Evolutionary conservation across 64 coral and sea anemone genomes (phyloP).

Genomic region (Pocillopora damicornis): DNA sequence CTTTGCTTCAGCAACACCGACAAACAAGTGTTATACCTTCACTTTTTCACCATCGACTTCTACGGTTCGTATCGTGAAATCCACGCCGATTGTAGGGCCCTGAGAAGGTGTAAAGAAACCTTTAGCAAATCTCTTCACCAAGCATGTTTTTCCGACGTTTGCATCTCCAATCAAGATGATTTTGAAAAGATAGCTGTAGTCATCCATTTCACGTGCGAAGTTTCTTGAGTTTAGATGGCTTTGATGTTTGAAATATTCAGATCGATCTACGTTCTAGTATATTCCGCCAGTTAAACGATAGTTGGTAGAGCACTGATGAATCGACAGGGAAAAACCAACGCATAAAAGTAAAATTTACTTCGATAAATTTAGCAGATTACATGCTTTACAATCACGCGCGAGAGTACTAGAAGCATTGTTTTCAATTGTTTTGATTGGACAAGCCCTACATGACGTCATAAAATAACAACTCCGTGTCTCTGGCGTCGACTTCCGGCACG

Average conservation of each 20-base stretch:
- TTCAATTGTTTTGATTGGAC: slow-evolving; percentile 37
- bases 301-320: background rate
- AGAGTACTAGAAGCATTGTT: slow-evolving; percentile 37
- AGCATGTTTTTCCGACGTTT: slow-evolving; percentile 97
- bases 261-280: background rate
- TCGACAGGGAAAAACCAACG: slow-evolving; percentile 11
- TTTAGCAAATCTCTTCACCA: slow-evolving; percentile 90
- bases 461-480: background rate
- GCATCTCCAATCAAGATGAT: slow-evolving; percentile 97
- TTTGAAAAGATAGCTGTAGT: slow-evolving; percentile 96
- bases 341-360: slow-evolving; percentile 28
- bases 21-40: slow-evolving; percentile 53
- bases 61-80: slow-evolving; percentile 97
- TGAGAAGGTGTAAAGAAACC: slow-evolving; percentile 89
- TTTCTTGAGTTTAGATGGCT: background rate
- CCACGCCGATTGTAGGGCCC: slow-evolving; percentile 95
- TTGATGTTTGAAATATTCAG: background rate
- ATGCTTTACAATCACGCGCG: slow-evolving; percentile 52
- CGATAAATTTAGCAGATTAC: slow-evolving; percentile 54
- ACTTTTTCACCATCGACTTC: slow-evolving; percentile 93
- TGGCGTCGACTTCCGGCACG: slow-evolving; percentile 7
- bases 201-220: slow-evolving; percentile 46
- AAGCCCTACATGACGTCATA: slow-evolving; percentile 68
- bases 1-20: background rate
- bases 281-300: background rate